Evolutionary conservation across 1,140 invertebrate species (phyloP), one percentile per base, ranked within the genome.

Genomic region (Saccostrea glomerata): DNA sequence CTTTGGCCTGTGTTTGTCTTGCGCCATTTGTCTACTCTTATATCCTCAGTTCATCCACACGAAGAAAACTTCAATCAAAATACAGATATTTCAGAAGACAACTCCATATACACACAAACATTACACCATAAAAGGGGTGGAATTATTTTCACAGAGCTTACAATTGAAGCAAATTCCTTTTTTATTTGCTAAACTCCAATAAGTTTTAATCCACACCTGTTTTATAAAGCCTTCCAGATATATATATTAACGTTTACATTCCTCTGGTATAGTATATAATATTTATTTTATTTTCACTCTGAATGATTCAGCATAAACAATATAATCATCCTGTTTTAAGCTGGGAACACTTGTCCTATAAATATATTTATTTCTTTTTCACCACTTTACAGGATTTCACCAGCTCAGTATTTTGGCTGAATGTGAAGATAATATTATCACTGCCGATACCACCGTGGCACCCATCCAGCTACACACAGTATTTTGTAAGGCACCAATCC

Each of bases 1-100:
- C 70, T 77, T 77, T 36, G 70, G 70, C 70, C 70, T 77, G 30
- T 77, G 70, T 77, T 77, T 77, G 70, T 77, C 70, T 77, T 77
- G 70, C 12, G 70, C 70, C 70, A 77, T 77, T 77, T 77, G 70
- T 77, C 23, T 77, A 77, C 25, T 30, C 25, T 60, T 77, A 77
- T 77, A 77, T 77, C 70, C 70, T 77, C 70, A 77, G 70, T 30
- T 77, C 70, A 36, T 66, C 60, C 60, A 66, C 60, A 3, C 60
- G 20, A 66, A 36, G 23, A 66, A 66, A 66, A 77, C 70, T 77
- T 77, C 70, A 77, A 77, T 77, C 70, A 77, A 36, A 77, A 77
- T 20, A 77, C 70, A 77, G 25, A 36, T 77, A 77, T 77, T 36
- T 77, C 70, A 77, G 25, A 77, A 25, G 36, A 36, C 7, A 66